phyloP scores from a whole-genome alignment of 2,888 invertebrate genomes.

The Epirrhoe tristata region DNA sequence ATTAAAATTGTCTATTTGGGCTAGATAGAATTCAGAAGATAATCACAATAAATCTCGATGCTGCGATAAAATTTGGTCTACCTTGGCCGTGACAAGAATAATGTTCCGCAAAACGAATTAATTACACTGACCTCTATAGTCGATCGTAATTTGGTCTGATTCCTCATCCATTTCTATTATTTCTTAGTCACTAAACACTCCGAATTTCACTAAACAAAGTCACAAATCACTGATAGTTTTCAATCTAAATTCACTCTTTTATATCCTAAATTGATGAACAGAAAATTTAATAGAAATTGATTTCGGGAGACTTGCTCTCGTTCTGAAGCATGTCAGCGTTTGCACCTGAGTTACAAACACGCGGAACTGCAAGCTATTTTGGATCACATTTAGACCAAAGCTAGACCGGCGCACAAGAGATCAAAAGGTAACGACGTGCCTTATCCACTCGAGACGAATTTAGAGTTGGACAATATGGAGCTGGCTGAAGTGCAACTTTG shows the following conservation, averaged over 20 bases:
- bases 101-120: background rate
- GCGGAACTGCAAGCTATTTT: slow-evolving; percentile 80
- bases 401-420: slow-evolving; percentile 73
- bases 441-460: slow-evolving; percentile 48
- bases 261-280: background rate
- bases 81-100: background rate
- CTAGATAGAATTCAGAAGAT: background rate
- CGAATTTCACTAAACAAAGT: background rate
- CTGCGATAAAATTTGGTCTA: background rate
- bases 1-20: background rate
- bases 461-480: slow-evolving; percentile 19
- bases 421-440: slow-evolving; percentile 72
- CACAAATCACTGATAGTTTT: background rate
- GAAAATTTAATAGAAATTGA: slow-evolving; percentile 10
- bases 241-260: background rate
- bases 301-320: slow-evolving; percentile 45
- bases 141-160: slow-evolving; percentile 8
- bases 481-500: slow-evolving; percentile 4
- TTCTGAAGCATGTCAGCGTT: slow-evolving; percentile 61
- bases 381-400: slow-evolving; percentile 77
- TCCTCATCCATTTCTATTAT: slow-evolving; percentile 20
- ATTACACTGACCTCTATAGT: slow-evolving; percentile 16
- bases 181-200: slow-evolving; percentile 6
- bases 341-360: slow-evolving; percentile 77
- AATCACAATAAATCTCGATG: background rate